Evolutionary conservation across 2,888 invertebrate genomes (phyloP), one percentile per base, ranked within the genome.

Genomic region (Coleophora flavipennella): DNA sequence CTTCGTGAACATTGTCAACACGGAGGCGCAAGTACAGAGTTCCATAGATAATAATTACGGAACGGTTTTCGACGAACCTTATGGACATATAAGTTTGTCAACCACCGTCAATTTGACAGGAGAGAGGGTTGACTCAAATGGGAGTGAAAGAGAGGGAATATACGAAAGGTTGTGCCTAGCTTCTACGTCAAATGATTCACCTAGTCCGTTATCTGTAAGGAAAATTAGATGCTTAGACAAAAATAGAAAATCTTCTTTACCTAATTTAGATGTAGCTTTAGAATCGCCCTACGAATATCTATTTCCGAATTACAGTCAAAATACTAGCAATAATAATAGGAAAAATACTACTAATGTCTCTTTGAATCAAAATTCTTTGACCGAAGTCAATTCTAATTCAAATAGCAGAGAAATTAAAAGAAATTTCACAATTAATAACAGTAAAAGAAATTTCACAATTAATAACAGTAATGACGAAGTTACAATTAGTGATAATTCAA

Each of bases 1-100:
- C 11, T 81, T 76, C 38, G 53, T 83, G 0, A 84, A 83, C 43
- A 80, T 84, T 10, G 80, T 84, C 0, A 74, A 83, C 33, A 83
- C 81, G 0, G 83, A 81, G 43, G 45, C 57, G 8, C 61, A 57
- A 13, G 55, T 57, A 0, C 51, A 52, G 25, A 31, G 14, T 14
- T 4, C 31, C 10, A 51, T 46, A 4, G 56, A 62, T 0, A 67
- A 69, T n/a, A 62, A 64, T 2, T 83, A 81, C 39, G 81, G 77
- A 1, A 72, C 77, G 0, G 75, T 81, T 0, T 80, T 78, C 36
- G 36, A 54, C 0, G 51, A 73, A 0, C 77, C 78, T 0, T 85
- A 84, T 37, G 85, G 84, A 0, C 85, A 85, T 29, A 39, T 84
- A 1, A 81, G 83, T 51, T 45, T 83, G 41, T 77, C 79, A 1